These are phyloP conservation scores for Sitodiplosis mosellana DNA, from an alignment of 1,140 invertebrate genomes.

Conservation along the genomic window DNA sequence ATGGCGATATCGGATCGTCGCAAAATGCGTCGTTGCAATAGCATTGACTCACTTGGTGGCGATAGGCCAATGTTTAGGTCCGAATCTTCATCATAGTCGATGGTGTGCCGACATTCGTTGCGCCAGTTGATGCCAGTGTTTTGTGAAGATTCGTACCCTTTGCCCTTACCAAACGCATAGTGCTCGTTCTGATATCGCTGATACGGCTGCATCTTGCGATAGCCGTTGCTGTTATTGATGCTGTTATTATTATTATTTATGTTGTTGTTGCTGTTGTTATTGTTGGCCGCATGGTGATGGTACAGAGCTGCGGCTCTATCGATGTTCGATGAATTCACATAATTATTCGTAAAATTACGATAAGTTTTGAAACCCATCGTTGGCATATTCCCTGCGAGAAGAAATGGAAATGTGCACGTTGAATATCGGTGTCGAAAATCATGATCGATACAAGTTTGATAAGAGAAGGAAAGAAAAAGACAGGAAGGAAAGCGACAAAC, in stretches of 20 bases:
- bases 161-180: no score
- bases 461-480: no score
- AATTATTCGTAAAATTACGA: neutral
- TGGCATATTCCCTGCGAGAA: no score
- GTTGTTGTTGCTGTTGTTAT: conserved; percentile 3
- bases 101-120: conserved; percentile 12
- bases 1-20: neutral
- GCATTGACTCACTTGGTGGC: conserved; percentile 62
- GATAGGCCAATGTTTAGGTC: conserved; percentile 49
- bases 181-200: no score
- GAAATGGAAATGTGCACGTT: no score
- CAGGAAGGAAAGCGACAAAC: conserved; percentile 14
- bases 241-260: conserved; percentile 13
- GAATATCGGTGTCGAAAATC: no score
- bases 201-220: no score
- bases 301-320: conserved; percentile 11
- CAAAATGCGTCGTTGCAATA: conserved; percentile 51
- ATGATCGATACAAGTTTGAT: no score
- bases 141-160: neutral
- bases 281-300: conserved; percentile 12
- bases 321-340: neutral
- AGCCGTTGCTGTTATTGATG: neutral
- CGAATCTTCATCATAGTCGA: conserved; percentile 5
- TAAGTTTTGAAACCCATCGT: no score
- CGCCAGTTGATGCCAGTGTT: conserved; percentile 19